Evolutionary conservation across 2,113 vertebrate genomes (phyloP).

Genomic region (Apaloderma vittatum): DNA sequence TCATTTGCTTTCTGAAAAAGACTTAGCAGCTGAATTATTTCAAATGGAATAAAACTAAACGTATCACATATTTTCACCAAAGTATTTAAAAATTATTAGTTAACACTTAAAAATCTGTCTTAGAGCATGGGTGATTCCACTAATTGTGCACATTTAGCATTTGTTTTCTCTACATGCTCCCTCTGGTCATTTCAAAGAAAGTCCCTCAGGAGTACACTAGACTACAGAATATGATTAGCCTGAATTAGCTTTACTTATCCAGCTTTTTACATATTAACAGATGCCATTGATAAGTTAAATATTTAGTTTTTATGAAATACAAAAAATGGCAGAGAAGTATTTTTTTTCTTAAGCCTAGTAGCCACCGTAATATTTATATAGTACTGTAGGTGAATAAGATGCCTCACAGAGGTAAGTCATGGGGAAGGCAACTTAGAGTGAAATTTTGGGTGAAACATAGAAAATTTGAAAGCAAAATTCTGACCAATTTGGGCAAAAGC

Average conservation of each 20-base stretch:
- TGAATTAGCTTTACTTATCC: background rate
- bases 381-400: background rate
- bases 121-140: background rate
- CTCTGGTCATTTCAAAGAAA: background rate
- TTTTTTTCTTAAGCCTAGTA: background rate
- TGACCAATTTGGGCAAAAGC: background rate
- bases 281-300: background rate
- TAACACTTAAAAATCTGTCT: background rate
- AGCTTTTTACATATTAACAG: background rate
- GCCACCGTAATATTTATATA: background rate
- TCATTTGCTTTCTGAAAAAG: conserved; percentile 14
- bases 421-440: background rate
- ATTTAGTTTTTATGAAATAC: background rate
- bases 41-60: background rate
- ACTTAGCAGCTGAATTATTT: conserved; percentile 1
- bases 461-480: background rate
- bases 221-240: background rate
- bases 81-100: background rate
- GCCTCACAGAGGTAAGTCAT: background rate
- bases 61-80: background rate
- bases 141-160: background rate
- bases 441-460: background rate
- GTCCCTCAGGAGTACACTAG: background rate
- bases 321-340: background rate
- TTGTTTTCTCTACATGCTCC: background rate